Evolutionary conservation across 2,113 vertebrate genomes (phyloP).

Genomic region (Erythrocercus mccallii): DNA sequence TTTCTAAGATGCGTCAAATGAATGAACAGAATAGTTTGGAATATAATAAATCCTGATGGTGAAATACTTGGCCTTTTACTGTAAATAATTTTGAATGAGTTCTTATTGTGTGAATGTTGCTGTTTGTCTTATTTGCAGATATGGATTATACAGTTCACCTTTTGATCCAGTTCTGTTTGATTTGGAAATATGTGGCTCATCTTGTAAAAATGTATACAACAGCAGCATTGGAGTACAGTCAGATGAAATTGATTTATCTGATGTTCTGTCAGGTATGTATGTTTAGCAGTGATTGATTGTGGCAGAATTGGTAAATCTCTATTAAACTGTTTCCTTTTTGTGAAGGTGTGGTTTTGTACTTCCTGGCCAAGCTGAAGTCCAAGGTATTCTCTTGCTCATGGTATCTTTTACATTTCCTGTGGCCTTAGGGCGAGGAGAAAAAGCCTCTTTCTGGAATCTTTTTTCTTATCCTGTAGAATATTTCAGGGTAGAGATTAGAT

Average conservation of each 20-base stretch:
- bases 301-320: background rate
- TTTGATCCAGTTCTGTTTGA: slow-evolving; percentile 99
- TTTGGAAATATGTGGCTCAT: slow-evolving; percentile 97
- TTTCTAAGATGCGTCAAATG: background rate
- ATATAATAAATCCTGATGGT: background rate
- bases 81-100: background rate
- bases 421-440: background rate
- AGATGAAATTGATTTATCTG: slow-evolving; percentile 98
- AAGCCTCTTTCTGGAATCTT: background rate
- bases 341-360: background rate
- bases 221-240: slow-evolving; percentile 94
- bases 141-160: slow-evolving; percentile 95
- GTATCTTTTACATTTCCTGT: background rate
- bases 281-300: background rate
- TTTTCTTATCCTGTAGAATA: background rate
- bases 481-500: background rate
- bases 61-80: background rate
- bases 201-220: slow-evolving; percentile 94
- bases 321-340: background rate
- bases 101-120: background rate
- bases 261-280: slow-evolving; percentile 92
- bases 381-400: background rate
- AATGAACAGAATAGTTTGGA: background rate
- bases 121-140: slow-evolving; percentile 76
- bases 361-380: background rate